Evolutionary conservation across 2,113 vertebrate genomes (phyloP).

Genomic region (Peromyscus polionotus): DNA sequence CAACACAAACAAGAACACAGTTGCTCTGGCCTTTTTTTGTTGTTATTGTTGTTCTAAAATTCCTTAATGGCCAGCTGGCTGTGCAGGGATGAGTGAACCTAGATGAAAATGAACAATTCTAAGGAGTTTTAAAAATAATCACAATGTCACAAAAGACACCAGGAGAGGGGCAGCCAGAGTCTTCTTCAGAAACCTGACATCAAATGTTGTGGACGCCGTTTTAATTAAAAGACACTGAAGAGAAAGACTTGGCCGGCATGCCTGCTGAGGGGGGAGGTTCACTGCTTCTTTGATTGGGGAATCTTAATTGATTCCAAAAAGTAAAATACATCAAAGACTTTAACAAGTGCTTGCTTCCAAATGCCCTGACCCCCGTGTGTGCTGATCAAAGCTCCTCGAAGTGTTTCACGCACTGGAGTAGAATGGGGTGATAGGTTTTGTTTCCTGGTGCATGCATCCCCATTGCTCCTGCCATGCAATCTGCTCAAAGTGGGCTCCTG

Average conservation of each 20-base stretch:
- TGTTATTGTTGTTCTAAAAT: background rate
- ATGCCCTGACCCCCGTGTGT: background rate
- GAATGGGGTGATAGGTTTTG: background rate
- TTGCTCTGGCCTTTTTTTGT: slow-evolving; percentile 28
- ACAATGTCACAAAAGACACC: slow-evolving; percentile 52
- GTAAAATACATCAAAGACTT: slow-evolving; percentile 34
- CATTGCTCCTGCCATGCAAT: rapidly evolving
- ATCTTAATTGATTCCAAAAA: slow-evolving; percentile 38
- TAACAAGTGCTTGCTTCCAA: background rate
- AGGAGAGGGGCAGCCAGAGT: background rate
- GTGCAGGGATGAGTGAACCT: slow-evolving; percentile 28
- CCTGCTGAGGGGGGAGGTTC: background rate
- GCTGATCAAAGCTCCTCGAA: background rate
- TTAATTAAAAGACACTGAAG: slow-evolving; percentile 37
- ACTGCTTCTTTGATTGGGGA: background rate
- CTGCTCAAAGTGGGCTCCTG: no score
- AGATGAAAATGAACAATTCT: slow-evolving; percentile 26
- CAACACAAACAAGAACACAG: background rate
- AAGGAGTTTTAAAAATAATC: slow-evolving; percentile 69
- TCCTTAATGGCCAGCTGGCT: slow-evolving; percentile 46
- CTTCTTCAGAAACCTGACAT: slow-evolving; percentile 10
- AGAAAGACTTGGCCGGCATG: background rate
- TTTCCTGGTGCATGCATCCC: no score
- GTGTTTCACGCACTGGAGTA: background rate
- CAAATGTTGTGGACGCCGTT: background rate